phyloP scores from a whole-genome alignment of 2,888 invertebrate genomes.

The Eupithecia insigniata region DNA sequence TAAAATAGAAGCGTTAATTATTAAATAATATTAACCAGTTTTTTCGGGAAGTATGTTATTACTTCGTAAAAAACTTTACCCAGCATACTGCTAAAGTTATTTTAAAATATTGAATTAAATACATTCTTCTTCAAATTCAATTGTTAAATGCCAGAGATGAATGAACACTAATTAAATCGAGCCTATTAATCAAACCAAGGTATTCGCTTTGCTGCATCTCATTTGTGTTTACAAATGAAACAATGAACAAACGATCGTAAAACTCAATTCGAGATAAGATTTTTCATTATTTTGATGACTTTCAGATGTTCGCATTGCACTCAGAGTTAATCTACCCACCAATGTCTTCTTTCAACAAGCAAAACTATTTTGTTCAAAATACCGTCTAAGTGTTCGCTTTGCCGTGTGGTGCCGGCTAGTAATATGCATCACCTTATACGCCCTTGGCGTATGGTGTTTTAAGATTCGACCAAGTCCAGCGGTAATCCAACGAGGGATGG shows the following conservation, averaged over 20 bases:
- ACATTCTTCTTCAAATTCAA: slow-evolving; percentile 29
- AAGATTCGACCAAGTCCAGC: too few relatives aligned
- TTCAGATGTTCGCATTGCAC: neutral
- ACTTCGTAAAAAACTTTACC: slow-evolving; percentile 11
- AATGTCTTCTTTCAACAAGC: neutral
- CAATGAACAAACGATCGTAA: slow-evolving; percentile 74
- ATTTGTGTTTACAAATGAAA: slow-evolving; percentile 62
- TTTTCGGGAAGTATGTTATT: neutral
- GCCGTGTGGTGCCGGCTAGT: too few relatives aligned
- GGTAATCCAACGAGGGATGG: too few relatives aligned
- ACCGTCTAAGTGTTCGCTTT: too few relatives aligned
- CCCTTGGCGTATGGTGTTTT: too few relatives aligned
- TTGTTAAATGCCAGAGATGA: slow-evolving; percentile 64
- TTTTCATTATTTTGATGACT: slow-evolving; percentile 31
- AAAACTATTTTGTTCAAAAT: neutral
- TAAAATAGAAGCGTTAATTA: neutral
- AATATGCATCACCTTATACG: too few relatives aligned
- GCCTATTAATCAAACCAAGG: slow-evolving; percentile 25
- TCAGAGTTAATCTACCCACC: neutral
- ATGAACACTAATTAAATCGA: slow-evolving; percentile 45
- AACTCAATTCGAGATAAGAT: slow-evolving; percentile 47
- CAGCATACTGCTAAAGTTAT: slow-evolving; percentile 21
- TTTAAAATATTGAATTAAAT: slow-evolving; percentile 15
- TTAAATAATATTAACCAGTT: neutral
- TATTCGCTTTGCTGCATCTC: slow-evolving; percentile 37